Percentiles rank a stretch among this genome's conserved stretches.
Evolutionary conservation across 2,113 vertebrate genomes (phyloP).

Genomic region (Drymodes brunneopygia): DNA sequence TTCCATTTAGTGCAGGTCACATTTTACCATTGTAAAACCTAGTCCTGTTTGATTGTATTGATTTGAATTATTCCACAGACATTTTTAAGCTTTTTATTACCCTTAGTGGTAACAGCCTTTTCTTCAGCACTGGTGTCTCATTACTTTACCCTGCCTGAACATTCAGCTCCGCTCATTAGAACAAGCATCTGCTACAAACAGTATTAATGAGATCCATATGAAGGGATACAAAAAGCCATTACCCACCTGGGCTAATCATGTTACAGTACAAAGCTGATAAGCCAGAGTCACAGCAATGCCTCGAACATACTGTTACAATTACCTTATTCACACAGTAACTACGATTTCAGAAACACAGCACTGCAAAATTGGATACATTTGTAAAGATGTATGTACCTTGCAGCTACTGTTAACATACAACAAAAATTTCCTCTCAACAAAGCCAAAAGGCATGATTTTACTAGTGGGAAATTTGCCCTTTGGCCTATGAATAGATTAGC

Average conservation of each 20-base stretch:
- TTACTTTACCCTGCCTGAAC: constrained; percentile 61
- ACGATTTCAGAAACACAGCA: neutral
- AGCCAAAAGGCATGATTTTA: neutral
- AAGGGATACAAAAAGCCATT: constrained; percentile 50
- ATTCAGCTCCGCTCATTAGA: constrained; percentile 65
- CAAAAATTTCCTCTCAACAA: neutral
- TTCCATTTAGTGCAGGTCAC: neutral
- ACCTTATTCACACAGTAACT: neutral
- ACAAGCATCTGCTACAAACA: constrained; percentile 69
- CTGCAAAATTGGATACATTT: neutral
- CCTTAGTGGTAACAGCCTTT: constrained; percentile 4
- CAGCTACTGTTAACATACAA: neutral
- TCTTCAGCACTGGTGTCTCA: constrained; percentile 11
- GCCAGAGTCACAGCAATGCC: neutral
- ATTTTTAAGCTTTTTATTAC: constrained; percentile 53
- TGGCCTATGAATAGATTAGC: constrained; percentile 14
- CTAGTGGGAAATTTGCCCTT: neutral
- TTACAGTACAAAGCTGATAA: constrained; percentile 29
- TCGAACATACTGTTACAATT: neutral
- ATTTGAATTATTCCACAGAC: constrained; percentile 51
- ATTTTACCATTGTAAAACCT: neutral
- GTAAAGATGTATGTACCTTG: neutral
- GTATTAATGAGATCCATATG: constrained; percentile 64
- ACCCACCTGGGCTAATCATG: constrained; percentile 62
- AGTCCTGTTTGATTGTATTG: neutral